Conservation (phyloP, 2,113 vertebrate genomes). For the Campylomormyrus numenius region DNA sequence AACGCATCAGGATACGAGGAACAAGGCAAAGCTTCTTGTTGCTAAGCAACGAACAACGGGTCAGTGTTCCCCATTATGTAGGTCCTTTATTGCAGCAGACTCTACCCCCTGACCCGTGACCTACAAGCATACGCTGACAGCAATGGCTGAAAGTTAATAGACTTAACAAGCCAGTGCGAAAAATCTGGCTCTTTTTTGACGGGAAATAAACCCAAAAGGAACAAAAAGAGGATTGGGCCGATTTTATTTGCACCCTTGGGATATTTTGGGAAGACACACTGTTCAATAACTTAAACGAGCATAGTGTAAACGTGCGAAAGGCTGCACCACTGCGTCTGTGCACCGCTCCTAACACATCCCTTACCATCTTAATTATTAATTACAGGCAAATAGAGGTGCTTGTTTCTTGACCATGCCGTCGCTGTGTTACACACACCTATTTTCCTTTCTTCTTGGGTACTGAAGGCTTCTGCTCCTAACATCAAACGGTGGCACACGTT, state of each 20-base stretch:
- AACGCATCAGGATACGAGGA: constrained; percentile 34
- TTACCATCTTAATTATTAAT: background rate
- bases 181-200: background rate
- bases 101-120: constrained; percentile 21
- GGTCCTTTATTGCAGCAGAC: constrained; percentile 33
- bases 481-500: background rate
- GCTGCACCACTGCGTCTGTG: background rate
- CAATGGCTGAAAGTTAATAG: background rate
- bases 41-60: constrained; percentile 60
- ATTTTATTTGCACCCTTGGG: background rate
- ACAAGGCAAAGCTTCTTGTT: constrained; percentile 48
- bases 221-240: background rate
- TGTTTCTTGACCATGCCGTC: background rate
- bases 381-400: background rate
- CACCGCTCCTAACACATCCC: background rate
- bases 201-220: background rate
- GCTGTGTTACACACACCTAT: background rate
- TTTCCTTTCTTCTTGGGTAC: background rate
- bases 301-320: background rate
- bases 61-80: constrained; percentile 40
- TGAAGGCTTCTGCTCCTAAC: background rate
- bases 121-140: background rate
- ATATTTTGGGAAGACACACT: background rate
- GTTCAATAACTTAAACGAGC: background rate
- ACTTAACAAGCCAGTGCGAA: background rate